Evolutionary conservation across 2,888 invertebrate genomes (phyloP).

Genomic region (Antheraea assamensis): DNA sequence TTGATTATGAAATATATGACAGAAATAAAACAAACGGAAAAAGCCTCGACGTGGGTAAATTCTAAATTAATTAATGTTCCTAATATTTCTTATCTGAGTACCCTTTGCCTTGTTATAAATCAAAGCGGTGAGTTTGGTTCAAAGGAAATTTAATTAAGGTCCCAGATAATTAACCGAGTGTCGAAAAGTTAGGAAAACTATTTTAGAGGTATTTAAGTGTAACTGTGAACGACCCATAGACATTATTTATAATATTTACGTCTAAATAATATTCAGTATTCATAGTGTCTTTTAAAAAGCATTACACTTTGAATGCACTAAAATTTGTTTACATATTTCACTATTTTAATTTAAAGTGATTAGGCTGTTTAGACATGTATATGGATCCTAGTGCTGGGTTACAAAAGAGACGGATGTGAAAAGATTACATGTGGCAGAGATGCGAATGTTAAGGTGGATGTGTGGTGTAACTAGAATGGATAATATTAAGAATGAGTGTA

Average conservation of each 20-base stretch:
- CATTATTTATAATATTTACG: constrained; percentile 29
- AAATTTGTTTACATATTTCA: no score
- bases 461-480: no score
- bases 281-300: background rate
- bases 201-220: constrained; percentile 27
- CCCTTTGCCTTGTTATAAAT: constrained; percentile 21
- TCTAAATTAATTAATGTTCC: constrained; percentile 21
- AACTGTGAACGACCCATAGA: constrained; percentile 29
- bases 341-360: no score
- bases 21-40: background rate
- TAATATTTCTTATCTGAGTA: constrained; percentile 12
- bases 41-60: constrained; percentile 14
- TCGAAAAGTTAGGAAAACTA: constrained; percentile 32
- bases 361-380: no score
- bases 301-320: no score
- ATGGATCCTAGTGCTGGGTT: no score
- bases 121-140: constrained; percentile 26
- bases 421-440: no score
- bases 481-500: no score
- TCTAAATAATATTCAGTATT: background rate
- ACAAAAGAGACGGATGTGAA: no score
- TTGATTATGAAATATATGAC: background rate
- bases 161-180: constrained; percentile 25
- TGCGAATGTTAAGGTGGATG: no score
- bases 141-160: constrained; percentile 31